Conservation (phyloP, 2,888 invertebrate genomes). For the Ernsta delagoae region DNA sequence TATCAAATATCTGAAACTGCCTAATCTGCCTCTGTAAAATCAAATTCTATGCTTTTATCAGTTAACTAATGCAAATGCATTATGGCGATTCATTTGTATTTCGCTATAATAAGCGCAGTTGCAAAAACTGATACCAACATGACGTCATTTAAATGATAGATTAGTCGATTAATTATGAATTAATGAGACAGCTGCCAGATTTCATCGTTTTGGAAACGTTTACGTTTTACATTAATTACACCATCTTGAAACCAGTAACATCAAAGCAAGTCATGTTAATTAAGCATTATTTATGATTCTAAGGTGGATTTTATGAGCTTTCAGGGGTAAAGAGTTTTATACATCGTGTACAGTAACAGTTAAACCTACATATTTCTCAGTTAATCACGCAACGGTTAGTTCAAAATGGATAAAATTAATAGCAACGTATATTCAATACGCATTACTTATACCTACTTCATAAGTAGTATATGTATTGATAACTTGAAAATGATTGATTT, state of each 20-base stretch:
- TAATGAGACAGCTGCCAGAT: constrained; percentile 19
- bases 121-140: constrained; percentile 2
- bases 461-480: too few relatives aligned
- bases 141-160: constrained; percentile 27
- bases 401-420: too few relatives aligned
- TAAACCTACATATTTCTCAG: too few relatives aligned
- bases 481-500: too few relatives aligned
- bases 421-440: too few relatives aligned
- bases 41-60: not conserved
- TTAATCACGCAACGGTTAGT: too few relatives aligned
- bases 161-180: constrained; percentile 21
- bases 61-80: constrained; percentile 4
- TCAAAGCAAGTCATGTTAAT: not conserved
- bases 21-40: not conserved
- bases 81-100: not conserved
- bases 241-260: not conserved
- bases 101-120: constrained; percentile 10
- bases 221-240: constrained; percentile 5
- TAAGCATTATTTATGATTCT: too few relatives aligned
- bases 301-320: too few relatives aligned
- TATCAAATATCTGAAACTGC: not conserved
- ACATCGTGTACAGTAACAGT: too few relatives aligned
- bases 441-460: too few relatives aligned
- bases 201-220: not conserved
- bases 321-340: too few relatives aligned